Evolutionary conservation across 2,113 vertebrate genomes (phyloP), one percentile per base, ranked within the genome.

Genomic region (Centropus unirufus): DNA sequence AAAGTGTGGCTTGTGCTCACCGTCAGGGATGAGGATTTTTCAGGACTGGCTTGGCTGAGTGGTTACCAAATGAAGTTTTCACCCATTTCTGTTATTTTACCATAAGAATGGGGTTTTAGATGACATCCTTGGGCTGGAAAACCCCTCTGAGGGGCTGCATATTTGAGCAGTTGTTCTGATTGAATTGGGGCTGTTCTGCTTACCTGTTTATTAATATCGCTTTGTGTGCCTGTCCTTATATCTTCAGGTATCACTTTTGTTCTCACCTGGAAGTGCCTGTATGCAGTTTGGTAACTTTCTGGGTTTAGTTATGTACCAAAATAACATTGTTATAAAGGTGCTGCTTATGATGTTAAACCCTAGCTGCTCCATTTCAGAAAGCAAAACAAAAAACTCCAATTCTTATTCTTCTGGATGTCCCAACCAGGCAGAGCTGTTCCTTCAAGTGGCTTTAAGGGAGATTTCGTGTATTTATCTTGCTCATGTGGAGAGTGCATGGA

Each of bases 391-490:
- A n/a, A 6, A 2, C 14, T 19, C 20, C 12, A 6, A 27, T 80
- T 85, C 76, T 88, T 73, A 32, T 86, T 30, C 40, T 34, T 63
- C 27, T 81, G 42, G 14, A 51, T 92, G 32, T 89, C 72, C 29
- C 55, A 86, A 46, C 42, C 34, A 68, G 76, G 61, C 90, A 90
- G 64, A 93, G 32, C 44, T 75, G 23, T 90, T 91, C 79, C 47
- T 93, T 90, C 92, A 81, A 34, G 86, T 80, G 61, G 72, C 68
- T 93, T 93, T 95, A 92, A 78, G 78, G 92, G 94, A 94, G 64
- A 81, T 83, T 68, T 84, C 80, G 93, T 96, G 89, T 92, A 93
- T 96, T 95, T 86, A 93, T 94, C 95, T 97, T 92, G 64, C 83
- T 92, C 61, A 80, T 96, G 68, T 86, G 80, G 55, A 94, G 72